Evolutionary conservation across 2,113 vertebrate species (phyloP).

Genomic region (Gorsachius goisagi): DNA sequence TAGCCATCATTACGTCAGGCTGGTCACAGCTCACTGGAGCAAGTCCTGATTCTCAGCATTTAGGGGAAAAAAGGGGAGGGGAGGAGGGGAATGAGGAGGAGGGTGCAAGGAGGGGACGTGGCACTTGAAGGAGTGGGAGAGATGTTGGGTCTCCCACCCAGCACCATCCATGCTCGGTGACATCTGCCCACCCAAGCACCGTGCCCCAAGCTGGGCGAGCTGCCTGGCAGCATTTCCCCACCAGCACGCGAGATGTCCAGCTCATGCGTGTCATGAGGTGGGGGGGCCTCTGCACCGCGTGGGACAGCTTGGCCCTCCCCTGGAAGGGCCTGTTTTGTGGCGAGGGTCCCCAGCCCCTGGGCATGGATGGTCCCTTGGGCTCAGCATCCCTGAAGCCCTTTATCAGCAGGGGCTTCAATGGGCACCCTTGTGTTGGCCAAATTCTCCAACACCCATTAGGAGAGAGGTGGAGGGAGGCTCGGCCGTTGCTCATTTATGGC

Average conservation of each 20-base stretch:
- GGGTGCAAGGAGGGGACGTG: fast-evolving
- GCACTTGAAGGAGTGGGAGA: fast-evolving
- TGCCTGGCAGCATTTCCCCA: neutral
- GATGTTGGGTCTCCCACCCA: neutral
- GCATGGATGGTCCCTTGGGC: neutral
- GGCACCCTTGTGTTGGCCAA: neutral
- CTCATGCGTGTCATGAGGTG: neutral
- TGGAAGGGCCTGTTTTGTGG: neutral
- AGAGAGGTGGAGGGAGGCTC: neutral
- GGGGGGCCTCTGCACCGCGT: neutral
- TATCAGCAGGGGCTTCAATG: neutral
- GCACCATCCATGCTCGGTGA: fast-evolving
- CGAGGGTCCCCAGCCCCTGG: neutral
- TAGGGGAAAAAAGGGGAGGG: neutral
- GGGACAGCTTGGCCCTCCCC: neutral
- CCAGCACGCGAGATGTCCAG: fast-evolving
- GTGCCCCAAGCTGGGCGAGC: fast-evolving
- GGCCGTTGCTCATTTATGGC: fast-evolving
- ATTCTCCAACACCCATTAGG: fast-evolving
- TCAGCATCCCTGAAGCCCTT: neutral
- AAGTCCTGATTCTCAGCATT: neutral
- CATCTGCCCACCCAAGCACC: fast-evolving
- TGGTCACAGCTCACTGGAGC: neutral
- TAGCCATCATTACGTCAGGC: fast-evolving
- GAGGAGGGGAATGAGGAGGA: neutral